Conservation (phyloP, 2,113 vertebrate species). For the Coregonus clupeaformis region DNA sequence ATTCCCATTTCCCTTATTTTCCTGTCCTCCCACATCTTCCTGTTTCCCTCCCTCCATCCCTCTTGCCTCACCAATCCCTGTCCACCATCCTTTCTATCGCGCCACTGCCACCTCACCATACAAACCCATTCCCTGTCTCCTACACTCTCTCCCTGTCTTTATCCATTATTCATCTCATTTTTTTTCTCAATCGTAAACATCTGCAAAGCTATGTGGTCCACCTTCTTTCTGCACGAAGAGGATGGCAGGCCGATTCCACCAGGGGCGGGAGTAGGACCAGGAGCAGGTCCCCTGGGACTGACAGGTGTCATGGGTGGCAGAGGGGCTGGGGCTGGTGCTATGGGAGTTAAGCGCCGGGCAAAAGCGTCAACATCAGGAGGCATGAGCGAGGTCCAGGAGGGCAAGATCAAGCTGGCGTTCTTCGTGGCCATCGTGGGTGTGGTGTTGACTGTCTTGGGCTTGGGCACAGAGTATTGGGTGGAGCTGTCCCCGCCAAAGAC, state of each 20-base stretch:
- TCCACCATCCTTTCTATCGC: no score
- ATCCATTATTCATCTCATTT: no score
- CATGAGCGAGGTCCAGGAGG: slow-evolving; percentile 77
- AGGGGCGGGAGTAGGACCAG: slow-evolving; percentile 25
- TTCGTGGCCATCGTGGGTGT: slow-evolving; percentile 80
- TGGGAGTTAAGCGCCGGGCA: slow-evolving; percentile 57
- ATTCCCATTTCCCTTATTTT: background rate
- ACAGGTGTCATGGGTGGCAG: slow-evolving; percentile 51
- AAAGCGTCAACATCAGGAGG: slow-evolving; percentile 39
- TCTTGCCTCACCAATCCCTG: no score
- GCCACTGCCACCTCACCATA: no score
- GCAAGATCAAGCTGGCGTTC: slow-evolving; percentile 83
- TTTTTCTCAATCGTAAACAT: no score
- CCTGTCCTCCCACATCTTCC: background rate
- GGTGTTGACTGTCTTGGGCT: slow-evolving; percentile 80
- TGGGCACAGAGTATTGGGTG: slow-evolving; percentile 91
- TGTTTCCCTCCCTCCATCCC: no score
- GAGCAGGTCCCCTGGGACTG: slow-evolving; percentile 6
- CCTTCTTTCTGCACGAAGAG: slow-evolving; percentile 81
- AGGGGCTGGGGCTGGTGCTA: slow-evolving; percentile 33
- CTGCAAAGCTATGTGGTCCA: slow-evolving; percentile 78
- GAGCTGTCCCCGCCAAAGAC: slow-evolving; percentile 78
- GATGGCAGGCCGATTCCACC: slow-evolving; percentile 55
- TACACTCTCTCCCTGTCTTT: no score
- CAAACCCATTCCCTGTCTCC: no score